Base-by-base conservation (phyloP, 2,888 invertebrate genomes). In the Drosophila paramelanica region DNA sequence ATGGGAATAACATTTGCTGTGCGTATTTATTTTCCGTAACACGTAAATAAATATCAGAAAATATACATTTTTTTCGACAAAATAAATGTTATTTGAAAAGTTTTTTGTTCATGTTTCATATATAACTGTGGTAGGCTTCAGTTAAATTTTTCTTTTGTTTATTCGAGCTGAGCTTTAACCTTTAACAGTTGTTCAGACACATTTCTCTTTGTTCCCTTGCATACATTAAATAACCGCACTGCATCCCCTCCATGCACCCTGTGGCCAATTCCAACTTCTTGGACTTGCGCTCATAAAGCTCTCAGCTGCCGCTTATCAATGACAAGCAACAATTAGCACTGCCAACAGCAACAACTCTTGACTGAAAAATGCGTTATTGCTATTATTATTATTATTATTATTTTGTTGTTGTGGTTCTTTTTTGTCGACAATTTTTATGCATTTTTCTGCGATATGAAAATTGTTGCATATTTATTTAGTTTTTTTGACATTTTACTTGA, bases 401-500 rank as follows among this genome's bases (percentile, higher is more conserved):
- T 38, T 66, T 25, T 64, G 59, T 43, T 47, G 4, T 45, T 38
- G 0, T 38, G 43, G 20, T 27, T 38, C 7, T 20, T 43, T 10
- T 55, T 11, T 13, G 11, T 13, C 36, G 2, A 23, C 23, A 23
- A 43, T 31, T 52, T 14, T 41, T 50, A 11, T 58, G 33, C 20
- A 23, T 31, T 36, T 52, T 43, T 23, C 39, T 49, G 61, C 71
- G 61, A 69, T 76, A 77, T 70, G 56, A 65, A 77, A 66, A 70
- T 68, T 67, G 66, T 76, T 70, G 67, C 67, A 76, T 66, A 75
- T 78, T 77, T 66, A 75, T 78, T 77, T 74, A 82, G 75, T 23
- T 2, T 23, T 23, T 74, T 84, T 85, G 85, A 85, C 77, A 84
- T 77, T 87, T 76, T 77, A 87, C 77, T 78, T 84, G 67, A 78